Evolutionary conservation across 2,113 vertebrate genomes (phyloP).

Genomic region (Origma solitaria): DNA sequence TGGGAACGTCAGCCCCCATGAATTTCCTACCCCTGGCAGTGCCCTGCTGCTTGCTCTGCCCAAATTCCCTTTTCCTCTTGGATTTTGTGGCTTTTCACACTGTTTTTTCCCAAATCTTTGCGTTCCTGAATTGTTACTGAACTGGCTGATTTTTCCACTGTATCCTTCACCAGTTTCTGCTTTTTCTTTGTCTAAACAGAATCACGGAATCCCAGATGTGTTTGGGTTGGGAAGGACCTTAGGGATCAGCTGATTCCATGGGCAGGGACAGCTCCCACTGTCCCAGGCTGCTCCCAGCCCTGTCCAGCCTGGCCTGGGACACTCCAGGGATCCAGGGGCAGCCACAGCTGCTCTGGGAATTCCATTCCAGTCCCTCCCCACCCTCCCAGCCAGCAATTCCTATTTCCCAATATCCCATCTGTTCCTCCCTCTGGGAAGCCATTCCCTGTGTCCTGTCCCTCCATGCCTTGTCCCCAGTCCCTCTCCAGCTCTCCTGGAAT

Average conservation of each 20-base stretch:
- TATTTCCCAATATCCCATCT: background rate
- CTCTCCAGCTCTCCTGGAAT: background rate
- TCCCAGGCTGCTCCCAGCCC: background rate
- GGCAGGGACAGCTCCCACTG: rapidly evolving
- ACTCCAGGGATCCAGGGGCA: background rate
- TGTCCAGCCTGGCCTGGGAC: background rate
- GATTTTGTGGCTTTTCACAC: rapidly evolving
- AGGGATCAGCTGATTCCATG: background rate
- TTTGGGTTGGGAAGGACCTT: background rate
- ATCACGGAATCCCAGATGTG: too few relatives aligned
- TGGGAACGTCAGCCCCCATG: too few relatives aligned
- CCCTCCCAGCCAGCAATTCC: background rate
- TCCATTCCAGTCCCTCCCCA: background rate
- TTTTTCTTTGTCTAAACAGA: background rate
- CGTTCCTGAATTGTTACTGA: background rate
- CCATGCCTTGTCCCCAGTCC: background rate
- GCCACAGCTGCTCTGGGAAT: background rate
- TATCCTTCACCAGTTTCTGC: background rate
- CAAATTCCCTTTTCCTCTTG: background rate
- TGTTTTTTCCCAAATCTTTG: background rate
- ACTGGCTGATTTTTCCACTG: background rate
- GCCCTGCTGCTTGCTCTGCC: background rate
- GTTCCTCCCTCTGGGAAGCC: background rate
- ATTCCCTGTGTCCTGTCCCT: background rate
- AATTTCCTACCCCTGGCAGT: background rate